Percentiles rank a stretch among this genome's conserved stretches.
Conservation (phyloP, 2,113 vertebrate genomes). For the Cephalopterus ornatus region DNA sequence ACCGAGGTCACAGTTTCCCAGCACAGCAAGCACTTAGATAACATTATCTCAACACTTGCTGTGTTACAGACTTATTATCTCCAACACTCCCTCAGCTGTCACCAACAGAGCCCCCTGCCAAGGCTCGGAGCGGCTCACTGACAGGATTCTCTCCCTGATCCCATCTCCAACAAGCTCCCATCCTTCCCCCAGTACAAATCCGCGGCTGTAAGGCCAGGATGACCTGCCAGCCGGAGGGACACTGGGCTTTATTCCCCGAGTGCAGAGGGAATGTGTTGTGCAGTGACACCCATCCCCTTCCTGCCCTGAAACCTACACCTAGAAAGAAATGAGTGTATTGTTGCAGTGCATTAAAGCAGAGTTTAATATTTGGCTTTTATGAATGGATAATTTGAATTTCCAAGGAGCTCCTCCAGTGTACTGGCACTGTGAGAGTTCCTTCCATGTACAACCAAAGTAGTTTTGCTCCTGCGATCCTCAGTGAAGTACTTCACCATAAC, state of each 20-base stretch:
- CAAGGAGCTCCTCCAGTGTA: not conserved
- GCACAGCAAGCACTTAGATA: constrained; percentile 48
- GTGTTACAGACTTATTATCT: constrained; percentile 34
- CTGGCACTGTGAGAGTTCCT: not conserved
- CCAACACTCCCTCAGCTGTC: constrained; percentile 45
- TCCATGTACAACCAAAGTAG: not conserved
- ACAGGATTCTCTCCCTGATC: not conserved
- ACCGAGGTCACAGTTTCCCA: constrained; percentile 55
- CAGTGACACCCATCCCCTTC: not conserved
- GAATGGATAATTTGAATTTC: not conserved
- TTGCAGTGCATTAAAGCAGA: not conserved
- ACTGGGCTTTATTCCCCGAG: too few species aligned
- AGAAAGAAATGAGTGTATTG: not conserved
- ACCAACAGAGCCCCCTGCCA: constrained; percentile 52
- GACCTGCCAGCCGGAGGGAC: not conserved
- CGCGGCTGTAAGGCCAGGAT: not conserved
- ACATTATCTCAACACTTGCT: constrained; percentile 50
- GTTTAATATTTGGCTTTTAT: not conserved
- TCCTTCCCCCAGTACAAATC: not conserved
- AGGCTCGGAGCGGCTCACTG: constrained; percentile 10
- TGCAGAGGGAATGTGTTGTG: not conserved
- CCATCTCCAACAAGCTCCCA: not conserved
- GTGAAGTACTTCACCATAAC: not conserved
- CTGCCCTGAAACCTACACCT: not conserved
- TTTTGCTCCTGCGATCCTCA: not conserved